Evolutionary conservation across 2,797 vertebrate species (phyloP).

Genomic region (Scarus forsteni): DNA sequence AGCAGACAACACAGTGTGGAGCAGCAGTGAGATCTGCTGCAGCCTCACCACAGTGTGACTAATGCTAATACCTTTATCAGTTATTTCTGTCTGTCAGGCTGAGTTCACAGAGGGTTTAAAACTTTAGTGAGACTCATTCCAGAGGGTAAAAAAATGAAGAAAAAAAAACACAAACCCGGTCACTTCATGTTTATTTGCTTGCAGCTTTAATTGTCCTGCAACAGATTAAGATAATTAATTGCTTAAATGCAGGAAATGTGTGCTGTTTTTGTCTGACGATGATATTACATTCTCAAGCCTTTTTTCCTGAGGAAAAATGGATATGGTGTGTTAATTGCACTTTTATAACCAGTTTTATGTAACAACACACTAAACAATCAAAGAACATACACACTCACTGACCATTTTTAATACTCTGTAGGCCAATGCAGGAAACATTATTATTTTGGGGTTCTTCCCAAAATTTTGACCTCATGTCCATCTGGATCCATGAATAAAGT

Average conservation of each 20-base stretch:
- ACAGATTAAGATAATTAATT: neutral
- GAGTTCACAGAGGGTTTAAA: constrained; percentile 63
- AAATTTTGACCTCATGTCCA: no score
- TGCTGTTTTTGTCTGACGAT: no score
- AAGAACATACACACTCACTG: no score
- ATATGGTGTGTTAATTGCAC: no score
- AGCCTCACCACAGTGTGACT: constrained; percentile 59
- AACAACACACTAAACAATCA: no score
- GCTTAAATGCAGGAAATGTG: neutral
- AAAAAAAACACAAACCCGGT: constrained; percentile 17
- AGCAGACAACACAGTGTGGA: constrained; percentile 31
- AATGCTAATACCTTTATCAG: constrained; percentile 60
- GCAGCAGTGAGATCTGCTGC: constrained; percentile 35
- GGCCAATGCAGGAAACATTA: no score
- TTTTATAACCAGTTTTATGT: no score
- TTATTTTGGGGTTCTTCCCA: no score
- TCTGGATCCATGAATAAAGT: no score
- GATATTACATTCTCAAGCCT: neutral
- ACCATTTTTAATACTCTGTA: no score
- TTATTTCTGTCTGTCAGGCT: constrained; percentile 50
- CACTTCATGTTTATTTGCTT: neutral
- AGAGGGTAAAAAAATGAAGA: constrained; percentile 1
- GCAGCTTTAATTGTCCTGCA: neutral
- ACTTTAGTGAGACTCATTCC: constrained; percentile 36
- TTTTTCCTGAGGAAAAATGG: no score